Base-by-base conservation (phyloP, 1,140 invertebrate genomes). In the Euwallacea similis region DNA sequence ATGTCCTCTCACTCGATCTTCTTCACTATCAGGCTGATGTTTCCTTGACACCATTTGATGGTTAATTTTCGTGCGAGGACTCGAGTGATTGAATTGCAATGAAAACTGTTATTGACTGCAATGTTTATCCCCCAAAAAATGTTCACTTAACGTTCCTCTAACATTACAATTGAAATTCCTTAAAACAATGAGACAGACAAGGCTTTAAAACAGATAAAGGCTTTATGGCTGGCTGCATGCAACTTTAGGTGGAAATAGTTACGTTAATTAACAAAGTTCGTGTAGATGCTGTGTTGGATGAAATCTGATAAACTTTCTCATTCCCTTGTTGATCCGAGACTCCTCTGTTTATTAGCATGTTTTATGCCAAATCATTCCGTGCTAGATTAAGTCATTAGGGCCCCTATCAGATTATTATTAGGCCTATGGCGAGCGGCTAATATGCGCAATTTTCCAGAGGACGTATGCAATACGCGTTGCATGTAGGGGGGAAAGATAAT, bases 401-500 rank as follows among this genome's bases (percentile, higher is more conserved):
- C 6, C 6, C 9, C 9, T 6, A 50, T 50, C 46, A 6, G 46
- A 50, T 50, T 11, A 11, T 50, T 50, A 50, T 11, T 13, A 50
- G 13, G 13, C 46, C 13, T 13, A 50, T 50, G 9, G 46, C 13
- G 46, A 13, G 6, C 2, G 54, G 60, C 16, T 60, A 60, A 60
- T 60, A 10, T 60, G 42, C 21, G 42, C 58, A 42, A 60, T 60
- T 60, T 42, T 60, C 58, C 2, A 11, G 10, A 53, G 8, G 44
- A 21, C 16, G n/a, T 56, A 56, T 56, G 16, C 54, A 56, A 55
- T 66, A 55, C 56, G 50, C 21, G 53, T 66, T 42, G 42, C 64
- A 56, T 66, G 66, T 60, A 67, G 42, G 55, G 54, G 55, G 53
- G 54, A 59, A 66, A 67, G 55, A 59, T 67, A 59, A 67, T 67